phyloP scores from a whole-genome alignment of 2,797 vertebrate species.

The Microchirus variegatus region DNA sequence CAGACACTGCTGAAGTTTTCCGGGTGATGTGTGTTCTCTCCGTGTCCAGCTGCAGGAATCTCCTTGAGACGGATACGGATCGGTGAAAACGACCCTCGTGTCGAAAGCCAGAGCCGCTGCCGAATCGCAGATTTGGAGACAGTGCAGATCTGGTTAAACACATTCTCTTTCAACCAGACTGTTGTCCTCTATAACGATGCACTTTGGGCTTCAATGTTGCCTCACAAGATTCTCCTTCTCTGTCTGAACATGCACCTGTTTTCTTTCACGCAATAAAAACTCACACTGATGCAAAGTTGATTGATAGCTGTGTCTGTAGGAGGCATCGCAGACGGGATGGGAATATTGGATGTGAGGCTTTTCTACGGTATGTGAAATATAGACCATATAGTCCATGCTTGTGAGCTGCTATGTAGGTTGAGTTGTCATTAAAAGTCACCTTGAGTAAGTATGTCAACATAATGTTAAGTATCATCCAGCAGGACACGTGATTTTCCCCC shows the following conservation, averaged over 20 bases:
- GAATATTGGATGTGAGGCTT: conserved; percentile 13
- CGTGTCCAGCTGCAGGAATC: conserved; percentile 61
- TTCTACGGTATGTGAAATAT: conserved; percentile 20
- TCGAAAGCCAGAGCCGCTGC: conserved; percentile 32
- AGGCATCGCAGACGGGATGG: conserved; percentile 8
- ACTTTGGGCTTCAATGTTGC: neutral
- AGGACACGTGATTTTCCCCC: conserved; percentile 63
- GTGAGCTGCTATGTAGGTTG: conserved; percentile 43
- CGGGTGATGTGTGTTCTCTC: conserved; percentile 56
- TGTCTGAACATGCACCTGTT: conserved; percentile 9
- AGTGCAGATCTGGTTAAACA: conserved; percentile 13
- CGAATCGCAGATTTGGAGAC: conserved; percentile 15
- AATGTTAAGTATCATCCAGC: conserved; percentile 66
- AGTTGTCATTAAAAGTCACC: conserved; percentile 76
- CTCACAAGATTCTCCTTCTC: neutral
- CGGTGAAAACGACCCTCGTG: conserved; percentile 50
- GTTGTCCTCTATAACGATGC: conserved; percentile 9
- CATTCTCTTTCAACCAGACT: conserved; percentile 19
- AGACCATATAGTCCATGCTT: conserved; percentile 9
- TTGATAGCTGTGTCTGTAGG: conserved; percentile 29
- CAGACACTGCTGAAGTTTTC: conserved; percentile 55
- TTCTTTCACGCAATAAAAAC: conserved; percentile 19
- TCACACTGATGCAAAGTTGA: conserved; percentile 24
- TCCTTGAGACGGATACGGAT: conserved; percentile 63
- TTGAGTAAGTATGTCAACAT: conserved; percentile 78